Base-by-base conservation (phyloP, 2,113 vertebrate species). In the Syrrhaptes paradoxus region DNA sequence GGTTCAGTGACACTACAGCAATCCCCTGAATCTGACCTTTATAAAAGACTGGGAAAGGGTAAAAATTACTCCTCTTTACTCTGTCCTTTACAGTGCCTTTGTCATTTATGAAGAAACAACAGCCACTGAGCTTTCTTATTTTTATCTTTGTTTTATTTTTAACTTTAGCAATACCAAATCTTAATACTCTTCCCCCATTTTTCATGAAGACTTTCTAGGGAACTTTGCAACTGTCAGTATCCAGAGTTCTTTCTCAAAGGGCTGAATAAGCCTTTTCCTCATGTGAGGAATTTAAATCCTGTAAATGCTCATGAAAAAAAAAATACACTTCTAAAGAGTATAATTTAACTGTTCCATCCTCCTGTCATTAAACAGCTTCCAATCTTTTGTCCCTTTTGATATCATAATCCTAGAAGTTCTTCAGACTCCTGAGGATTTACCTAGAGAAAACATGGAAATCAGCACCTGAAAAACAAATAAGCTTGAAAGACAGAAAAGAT, bases 111-210 rank as follows among this genome's bases (percentile, higher is more conserved):
- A 74, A 87, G 43, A 85, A 88, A 71, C 31, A 91, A 82, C 41
- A 75, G 54, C 22, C 70, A 76, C 8, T 49, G 29, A 89, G 45
- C 5, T 72, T 89, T 93, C 31, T 79, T 41, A 52, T 38, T 76
- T 80, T 49, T 80, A 72, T 75, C 32, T 75, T 89, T 82, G 15
- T 41, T 91, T 90, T 63, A 74, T 84, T 89, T 90, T 87, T 92
- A 87, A 82, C 76, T 93, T 92, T 36, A 87, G 28, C 21, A 62
- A 10, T 70, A 85, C 54, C 57, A 76, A 79, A 66, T 73, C 26
- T 66, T 77, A 20, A 91, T 90, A 74, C 5, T 5, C 15, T 90
- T 46, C 43, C 21, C 17, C 34, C 17, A 5, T 14, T 89, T 86
- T 90, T 62, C 34, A 52, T 17, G 12, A 95, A 86, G 63, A 77